Evolutionary conservation across 2,797 vertebrate genomes (phyloP).

Genomic region (Geranospiza caerulescens): DNA sequence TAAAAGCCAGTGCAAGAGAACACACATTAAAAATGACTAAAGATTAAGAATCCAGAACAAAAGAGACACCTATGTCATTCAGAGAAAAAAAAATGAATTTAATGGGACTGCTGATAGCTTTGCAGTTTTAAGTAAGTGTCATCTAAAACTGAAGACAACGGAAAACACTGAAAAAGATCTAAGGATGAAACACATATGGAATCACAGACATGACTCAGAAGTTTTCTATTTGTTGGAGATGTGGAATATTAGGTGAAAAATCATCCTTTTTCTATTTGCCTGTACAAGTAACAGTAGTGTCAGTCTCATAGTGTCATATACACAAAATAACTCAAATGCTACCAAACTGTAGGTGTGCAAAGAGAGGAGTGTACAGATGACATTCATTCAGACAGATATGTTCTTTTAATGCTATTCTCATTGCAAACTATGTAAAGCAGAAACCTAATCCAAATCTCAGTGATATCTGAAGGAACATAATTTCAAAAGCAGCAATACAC

Average conservation of each 20-base stretch:
- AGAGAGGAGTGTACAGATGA: background rate
- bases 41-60: background rate
- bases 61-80: background rate
- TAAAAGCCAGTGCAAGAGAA: background rate
- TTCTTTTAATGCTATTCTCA: background rate
- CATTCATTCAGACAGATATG: background rate
- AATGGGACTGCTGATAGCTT: slow-evolving; percentile 6
- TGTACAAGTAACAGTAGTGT: background rate
- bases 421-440: background rate
- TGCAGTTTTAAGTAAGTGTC: background rate
- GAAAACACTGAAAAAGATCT: background rate
- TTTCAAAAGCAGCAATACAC: background rate
- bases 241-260: background rate
- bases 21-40: background rate
- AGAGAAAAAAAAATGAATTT: background rate
- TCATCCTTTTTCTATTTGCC: background rate
- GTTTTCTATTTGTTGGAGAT: background rate
- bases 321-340: background rate
- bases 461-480: background rate
- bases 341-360: background rate
- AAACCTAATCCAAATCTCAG: background rate
- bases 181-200: background rate
- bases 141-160: slow-evolving; percentile 25
- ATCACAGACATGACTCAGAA: background rate
- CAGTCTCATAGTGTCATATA: background rate